Evolutionary conservation across 2,888 invertebrate species (phyloP).

Genomic region (Scaptomyza caliginosa): DNA sequence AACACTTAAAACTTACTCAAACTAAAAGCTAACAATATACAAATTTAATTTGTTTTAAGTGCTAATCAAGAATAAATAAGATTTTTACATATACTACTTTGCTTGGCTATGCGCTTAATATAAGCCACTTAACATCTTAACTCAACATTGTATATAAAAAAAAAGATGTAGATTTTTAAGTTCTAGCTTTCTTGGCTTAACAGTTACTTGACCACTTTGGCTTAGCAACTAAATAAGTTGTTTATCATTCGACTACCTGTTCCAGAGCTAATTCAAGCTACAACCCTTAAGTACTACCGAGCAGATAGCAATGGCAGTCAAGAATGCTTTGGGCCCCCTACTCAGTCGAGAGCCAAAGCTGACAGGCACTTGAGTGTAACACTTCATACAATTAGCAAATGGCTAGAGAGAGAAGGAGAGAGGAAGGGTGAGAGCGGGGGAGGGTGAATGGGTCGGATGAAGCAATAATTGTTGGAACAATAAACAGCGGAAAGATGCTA

Average conservation of each 20-base stretch:
- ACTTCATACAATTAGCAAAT: constrained; percentile 43
- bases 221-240: constrained; percentile 11
- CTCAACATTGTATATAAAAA: no score
- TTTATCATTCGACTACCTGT: background rate
- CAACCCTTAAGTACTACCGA: constrained; percentile 6
- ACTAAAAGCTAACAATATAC: no score
- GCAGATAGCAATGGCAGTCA: constrained; percentile 5
- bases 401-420: background rate
- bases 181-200: background rate
- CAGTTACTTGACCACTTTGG: constrained; percentile 26
- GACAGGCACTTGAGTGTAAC: constrained; percentile 37
- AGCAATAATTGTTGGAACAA: constrained; percentile 56
- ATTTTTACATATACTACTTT: background rate
- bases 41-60: background rate
- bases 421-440: background rate
- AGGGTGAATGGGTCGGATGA: constrained; percentile 24
- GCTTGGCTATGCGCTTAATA: background rate
- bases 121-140: background rate
- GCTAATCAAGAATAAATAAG: background rate
- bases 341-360: constrained; percentile 23
- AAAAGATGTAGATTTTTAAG: background rate
- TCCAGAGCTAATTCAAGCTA: constrained; percentile 12
- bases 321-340: background rate
- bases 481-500: constrained; percentile 60
- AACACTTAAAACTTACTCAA: no score